Percentiles rank a stretch among this genome's conserved stretches.
phyloP scores from a whole-genome alignment of 1,140 invertebrate genomes.

The Philotrypesis tridentata region DNA sequence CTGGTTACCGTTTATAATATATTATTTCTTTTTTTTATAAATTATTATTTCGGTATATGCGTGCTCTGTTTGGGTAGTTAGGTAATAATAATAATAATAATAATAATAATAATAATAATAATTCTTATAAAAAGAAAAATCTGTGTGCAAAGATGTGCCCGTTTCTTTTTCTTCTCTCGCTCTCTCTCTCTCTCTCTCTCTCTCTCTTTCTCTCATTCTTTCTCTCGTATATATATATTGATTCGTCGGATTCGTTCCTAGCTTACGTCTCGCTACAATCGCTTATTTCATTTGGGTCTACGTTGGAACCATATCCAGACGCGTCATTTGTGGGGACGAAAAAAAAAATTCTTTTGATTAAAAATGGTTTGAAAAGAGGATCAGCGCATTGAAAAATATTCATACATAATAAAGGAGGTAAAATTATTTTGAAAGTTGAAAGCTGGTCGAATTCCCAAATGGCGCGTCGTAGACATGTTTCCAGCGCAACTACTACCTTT shows the following conservation, averaged over 20 bases:
- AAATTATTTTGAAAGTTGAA: background rate
- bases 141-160: conserved; percentile 67
- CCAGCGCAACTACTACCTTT: conserved; percentile 1
- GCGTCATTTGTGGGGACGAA: background rate
- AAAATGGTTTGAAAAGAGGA: background rate
- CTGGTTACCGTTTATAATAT: conserved; percentile 58
- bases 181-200: too few species aligned
- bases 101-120: background rate
- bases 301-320: background rate
- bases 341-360: background rate
- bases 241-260: too few species aligned
- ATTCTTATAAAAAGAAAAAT: conserved; percentile 60
- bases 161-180: conserved; percentile 26
- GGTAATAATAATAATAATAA: background rate
- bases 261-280: background rate
- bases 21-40: conserved; percentile 53
- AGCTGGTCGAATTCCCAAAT: background rate
- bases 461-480: background rate
- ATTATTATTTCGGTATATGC: conserved; percentile 60
- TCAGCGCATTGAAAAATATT: background rate
- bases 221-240: conserved; percentile 33
- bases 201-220: too few species aligned
- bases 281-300: background rate
- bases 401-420: background rate
- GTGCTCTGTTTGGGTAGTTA: conserved; percentile 57